These are phyloP conservation scores for Hemibagrus guttatus DNA, from an alignment of 2,797 vertebrate genomes.

Conservation along the genomic window DNA sequence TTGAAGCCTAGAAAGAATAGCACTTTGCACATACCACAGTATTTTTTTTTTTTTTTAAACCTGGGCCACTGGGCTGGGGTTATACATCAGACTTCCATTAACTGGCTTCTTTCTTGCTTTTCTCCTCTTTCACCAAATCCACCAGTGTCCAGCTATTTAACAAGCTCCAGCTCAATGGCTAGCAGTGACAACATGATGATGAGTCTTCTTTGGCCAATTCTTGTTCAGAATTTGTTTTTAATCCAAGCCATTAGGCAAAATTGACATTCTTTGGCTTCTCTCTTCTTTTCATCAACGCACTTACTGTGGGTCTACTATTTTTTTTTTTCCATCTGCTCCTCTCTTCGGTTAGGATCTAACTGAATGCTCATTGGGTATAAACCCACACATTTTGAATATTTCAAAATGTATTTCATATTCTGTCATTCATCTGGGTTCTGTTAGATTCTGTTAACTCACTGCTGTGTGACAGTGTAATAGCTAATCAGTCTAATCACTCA, in stretches of 20 bases:
- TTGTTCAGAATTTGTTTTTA: neutral
- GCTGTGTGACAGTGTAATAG: neutral
- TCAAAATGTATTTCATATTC: neutral
- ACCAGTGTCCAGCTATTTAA: neutral
- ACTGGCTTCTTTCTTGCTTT: neutral
- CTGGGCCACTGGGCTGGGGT: neutral
- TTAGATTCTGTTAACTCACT: neutral
- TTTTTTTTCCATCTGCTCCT: neutral
- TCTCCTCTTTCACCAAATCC: neutral
- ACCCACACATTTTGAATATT: neutral
- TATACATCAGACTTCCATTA: neutral
- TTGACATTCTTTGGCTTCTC: neutral
- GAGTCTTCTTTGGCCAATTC: neutral
- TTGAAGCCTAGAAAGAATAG: constrained; percentile 28
- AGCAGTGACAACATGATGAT: neutral
- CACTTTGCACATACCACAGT: constrained; percentile 33
- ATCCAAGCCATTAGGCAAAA: neutral
- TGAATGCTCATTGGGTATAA: neutral
- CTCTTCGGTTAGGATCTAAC: neutral
- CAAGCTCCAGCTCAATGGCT: neutral
- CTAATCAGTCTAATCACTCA: neutral
- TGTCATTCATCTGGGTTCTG: neutral
- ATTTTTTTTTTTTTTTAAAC: constrained; percentile 6
- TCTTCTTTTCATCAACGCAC: neutral
- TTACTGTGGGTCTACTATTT: neutral